Conservation (phyloP, 2,888 invertebrate species). For the Unio pictorum region DNA sequence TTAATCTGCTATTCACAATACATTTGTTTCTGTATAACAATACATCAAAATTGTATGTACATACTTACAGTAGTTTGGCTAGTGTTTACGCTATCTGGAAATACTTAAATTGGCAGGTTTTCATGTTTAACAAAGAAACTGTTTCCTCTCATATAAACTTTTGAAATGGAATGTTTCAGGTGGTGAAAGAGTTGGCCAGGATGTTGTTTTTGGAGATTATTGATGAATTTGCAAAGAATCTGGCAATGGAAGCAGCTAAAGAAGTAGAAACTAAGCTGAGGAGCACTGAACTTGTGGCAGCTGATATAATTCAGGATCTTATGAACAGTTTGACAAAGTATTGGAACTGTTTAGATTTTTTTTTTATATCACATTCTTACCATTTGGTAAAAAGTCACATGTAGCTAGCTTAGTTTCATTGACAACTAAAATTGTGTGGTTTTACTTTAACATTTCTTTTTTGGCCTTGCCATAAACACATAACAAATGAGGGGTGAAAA, state of each 20-base stretch:
- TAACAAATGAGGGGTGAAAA: no score
- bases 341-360: no score
- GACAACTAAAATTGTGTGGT: no score
- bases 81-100: no score
- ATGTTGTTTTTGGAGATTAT: constrained; percentile 64
- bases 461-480: no score
- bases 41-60: no score
- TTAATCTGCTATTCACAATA: no score
- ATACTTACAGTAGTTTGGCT: no score
- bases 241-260: constrained; percentile 25
- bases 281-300: constrained; percentile 1
- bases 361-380: neutral
- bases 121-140: neutral
- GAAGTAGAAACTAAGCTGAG: constrained; percentile 23
- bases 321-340: neutral
- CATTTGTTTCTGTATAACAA: no score
- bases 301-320: neutral
- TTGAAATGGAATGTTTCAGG: constrained; percentile 33
- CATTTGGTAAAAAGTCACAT: neutral
- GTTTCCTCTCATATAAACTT: neutral
- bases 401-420: no score
- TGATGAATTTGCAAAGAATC: constrained; percentile 36
- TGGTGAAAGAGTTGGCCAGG: constrained; percentile 57
- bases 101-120: no score
- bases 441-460: no score